Base-by-base conservation (phyloP, 2,113 vertebrate species). In the Progne subis region DNA sequence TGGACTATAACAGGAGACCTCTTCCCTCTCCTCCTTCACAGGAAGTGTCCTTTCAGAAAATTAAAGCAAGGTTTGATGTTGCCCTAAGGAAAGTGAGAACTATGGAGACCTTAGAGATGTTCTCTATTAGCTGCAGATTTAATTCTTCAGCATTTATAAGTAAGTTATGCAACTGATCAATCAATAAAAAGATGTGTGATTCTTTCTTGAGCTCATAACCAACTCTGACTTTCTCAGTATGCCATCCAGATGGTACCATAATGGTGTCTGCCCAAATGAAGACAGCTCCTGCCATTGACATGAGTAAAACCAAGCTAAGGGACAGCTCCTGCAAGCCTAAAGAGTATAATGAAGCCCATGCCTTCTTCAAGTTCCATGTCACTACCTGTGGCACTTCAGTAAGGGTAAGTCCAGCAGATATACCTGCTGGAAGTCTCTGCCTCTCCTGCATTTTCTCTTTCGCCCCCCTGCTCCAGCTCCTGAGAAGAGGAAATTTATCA, bases 41-140 rank as follows among this genome's bases (percentile, higher is more conserved):
- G 97, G 95, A 97, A 59, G 93, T 94, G 46, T 94, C 95, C 76
- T 95, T 97, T 77, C 96, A 97, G 92, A 96, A 95, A 79, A 96
- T 96, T 49, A 82, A 80, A 88, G 78, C 96, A 77, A 87, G 92
- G 55, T 97, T 96, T 88, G 96, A 96, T 39, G 57, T 97, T 86
- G 43, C 52, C 44, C 78, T 97, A 67, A 95, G 87, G 76, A 97
- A 97, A 93, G 37, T 80, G 24, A 93, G 64, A 76, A 97, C 94
- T 41, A 76, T 94, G 82, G 94, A 97, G 31, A 95, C 28, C 26
- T 79, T 97, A 77, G 34, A 97, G 85, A 90, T 74, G 44, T 97
- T 97, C 81, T 97, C 97, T 0, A 2, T 93, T 56, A 71, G 71
- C 46, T 96, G 92, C 84, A 88, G 24, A 68, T 96, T 96, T 86